Percentiles rank a stretch among this genome's conserved stretches.
phyloP scores from a whole-genome alignment of 2,113 vertebrate species.

The Eudorcas thomsonii region DNA sequence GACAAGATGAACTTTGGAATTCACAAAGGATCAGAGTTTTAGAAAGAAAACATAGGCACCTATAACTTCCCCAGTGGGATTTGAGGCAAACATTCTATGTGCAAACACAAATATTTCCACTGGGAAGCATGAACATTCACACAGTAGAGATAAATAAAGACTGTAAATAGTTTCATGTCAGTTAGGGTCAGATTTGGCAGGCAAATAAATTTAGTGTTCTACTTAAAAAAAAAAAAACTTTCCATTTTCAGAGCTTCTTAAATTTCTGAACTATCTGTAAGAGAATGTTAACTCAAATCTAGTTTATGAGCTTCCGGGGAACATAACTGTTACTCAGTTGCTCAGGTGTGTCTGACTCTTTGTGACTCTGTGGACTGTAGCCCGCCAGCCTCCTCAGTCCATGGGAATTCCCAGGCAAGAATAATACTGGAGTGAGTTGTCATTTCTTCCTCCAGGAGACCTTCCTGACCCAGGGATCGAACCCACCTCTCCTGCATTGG shows the following conservation, averaged over 20 bases:
- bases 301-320: not conserved
- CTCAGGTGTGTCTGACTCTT: not conserved
- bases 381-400: not conserved
- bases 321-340: not conserved
- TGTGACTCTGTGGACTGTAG: not conserved
- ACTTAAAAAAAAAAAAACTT: not conserved
- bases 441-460: not conserved
- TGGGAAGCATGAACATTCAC: not conserved
- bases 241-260: not conserved
- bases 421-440: not conserved
- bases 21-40: not conserved
- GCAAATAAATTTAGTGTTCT: not conserved
- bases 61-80: no score
- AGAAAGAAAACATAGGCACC: not conserved
- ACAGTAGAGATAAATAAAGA: not conserved
- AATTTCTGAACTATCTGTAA: not conserved
- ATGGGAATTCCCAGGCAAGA: not conserved
- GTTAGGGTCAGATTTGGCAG: slow-evolving; percentile 18
- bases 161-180: not conserved
- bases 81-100: not conserved
- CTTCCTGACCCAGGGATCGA: not conserved
- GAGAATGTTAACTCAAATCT: not conserved
- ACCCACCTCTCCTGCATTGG: not conserved
- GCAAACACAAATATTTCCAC: not conserved
- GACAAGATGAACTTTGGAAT: not conserved